Conservation (phyloP, 2,888 invertebrate genomes). For the Oithona nana region DNA sequence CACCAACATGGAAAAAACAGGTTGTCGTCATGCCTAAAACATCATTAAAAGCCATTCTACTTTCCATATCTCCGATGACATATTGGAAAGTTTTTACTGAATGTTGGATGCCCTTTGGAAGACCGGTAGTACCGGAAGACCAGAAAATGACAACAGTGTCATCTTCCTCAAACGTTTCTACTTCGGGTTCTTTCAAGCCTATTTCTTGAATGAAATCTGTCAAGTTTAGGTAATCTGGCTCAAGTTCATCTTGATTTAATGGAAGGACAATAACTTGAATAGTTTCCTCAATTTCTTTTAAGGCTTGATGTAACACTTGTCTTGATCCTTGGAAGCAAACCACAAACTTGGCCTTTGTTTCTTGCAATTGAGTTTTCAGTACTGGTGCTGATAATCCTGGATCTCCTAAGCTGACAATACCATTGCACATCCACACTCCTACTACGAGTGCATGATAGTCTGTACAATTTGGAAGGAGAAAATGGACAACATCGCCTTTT, state of each 20-base stretch:
- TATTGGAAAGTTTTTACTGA: not conserved
- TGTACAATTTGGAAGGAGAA: not conserved
- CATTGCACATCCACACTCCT: not conserved
- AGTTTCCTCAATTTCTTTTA: not conserved
- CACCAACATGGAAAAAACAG: not conserved
- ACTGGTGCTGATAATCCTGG: not conserved
- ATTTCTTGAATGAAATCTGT: not conserved
- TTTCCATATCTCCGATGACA: not conserved
- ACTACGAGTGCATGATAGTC: not conserved
- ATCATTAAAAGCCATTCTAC: not conserved
- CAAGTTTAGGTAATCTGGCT: not conserved
- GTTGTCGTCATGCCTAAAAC: not conserved
- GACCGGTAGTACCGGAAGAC: slow-evolving; percentile 1
- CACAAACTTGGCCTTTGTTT: not conserved
- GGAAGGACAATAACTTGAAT: not conserved
- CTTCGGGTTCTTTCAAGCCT: not conserved
- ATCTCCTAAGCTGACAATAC: not conserved
- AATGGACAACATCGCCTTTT: not conserved
- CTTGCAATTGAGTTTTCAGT: not conserved
- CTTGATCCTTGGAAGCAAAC: not conserved
- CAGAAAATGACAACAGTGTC: not conserved
- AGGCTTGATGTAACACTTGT: not conserved
- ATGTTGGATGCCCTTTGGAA: not conserved
- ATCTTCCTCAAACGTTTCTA: not conserved
- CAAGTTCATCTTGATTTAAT: not conserved